Conservation (phyloP, 2,113 vertebrate species). For the Oreochromis niloticus region DNA sequence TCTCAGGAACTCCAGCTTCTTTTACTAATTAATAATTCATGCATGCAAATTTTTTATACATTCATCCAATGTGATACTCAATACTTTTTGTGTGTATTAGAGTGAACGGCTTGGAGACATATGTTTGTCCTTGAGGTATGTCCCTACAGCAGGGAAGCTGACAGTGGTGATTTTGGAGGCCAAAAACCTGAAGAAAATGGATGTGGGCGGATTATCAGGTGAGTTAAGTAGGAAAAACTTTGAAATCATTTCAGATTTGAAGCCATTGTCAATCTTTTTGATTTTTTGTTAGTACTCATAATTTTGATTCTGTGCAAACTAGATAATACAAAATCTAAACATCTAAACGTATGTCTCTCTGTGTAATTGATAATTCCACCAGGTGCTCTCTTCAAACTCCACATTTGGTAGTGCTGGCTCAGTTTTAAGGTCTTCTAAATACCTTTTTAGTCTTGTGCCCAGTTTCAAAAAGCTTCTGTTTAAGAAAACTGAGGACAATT, state of each 20-base stretch:
- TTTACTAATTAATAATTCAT: neutral
- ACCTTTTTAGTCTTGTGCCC: neutral
- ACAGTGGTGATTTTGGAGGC: constrained; percentile 94
- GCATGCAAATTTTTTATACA: neutral
- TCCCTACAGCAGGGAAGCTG: constrained; percentile 84
- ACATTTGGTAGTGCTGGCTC: neutral
- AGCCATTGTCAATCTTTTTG: neutral
- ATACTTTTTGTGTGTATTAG: constrained; percentile 55
- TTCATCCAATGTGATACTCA: neutral
- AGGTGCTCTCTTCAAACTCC: neutral
- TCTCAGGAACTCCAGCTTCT: neutral
- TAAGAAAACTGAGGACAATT: constrained; percentile 1
- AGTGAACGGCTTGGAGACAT: constrained; percentile 90
- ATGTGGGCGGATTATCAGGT: constrained; percentile 96
- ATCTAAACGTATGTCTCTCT: neutral
- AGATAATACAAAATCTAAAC: neutral
- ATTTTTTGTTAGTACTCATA: neutral
- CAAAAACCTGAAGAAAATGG: constrained; percentile 93
- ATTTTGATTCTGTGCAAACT: neutral
- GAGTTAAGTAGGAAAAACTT: neutral
- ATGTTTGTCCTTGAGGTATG: constrained; percentile 88
- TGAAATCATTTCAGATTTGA: neutral
- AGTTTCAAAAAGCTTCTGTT: constrained; percentile 13
- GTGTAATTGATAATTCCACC: neutral
- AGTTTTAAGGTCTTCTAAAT: neutral